Evolutionary conservation across 2,113 vertebrate species (phyloP).

Genomic region (Corvus moneduloides): DNA sequence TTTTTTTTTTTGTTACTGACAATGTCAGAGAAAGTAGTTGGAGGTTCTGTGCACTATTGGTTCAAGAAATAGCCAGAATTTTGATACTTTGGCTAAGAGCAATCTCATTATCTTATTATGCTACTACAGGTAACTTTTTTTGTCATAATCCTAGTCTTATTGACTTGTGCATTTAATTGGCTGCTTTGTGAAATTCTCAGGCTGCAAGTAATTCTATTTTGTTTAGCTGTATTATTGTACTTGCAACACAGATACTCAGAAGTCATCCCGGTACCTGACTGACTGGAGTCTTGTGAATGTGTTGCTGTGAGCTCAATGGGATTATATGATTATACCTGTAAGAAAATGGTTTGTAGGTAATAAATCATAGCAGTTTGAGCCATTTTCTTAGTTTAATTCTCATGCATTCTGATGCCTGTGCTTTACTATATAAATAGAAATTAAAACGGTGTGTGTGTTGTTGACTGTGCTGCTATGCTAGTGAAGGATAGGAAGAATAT

Average conservation of each 20-base stretch:
- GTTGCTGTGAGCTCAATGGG: neutral
- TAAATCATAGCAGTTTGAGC: neutral
- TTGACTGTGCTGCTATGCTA: neutral
- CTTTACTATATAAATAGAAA: neutral
- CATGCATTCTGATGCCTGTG: neutral
- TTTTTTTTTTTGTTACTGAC: neutral
- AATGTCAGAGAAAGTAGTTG: neutral
- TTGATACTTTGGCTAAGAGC: neutral
- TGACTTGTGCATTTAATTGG: neutral
- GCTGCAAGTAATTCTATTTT: neutral
- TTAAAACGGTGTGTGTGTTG: neutral
- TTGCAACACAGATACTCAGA: neutral
- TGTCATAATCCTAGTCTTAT: neutral
- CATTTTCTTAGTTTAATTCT: neutral
- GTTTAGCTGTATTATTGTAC: neutral
- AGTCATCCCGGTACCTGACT: neutral
- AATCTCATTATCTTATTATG: neutral
- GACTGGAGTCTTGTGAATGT: neutral
- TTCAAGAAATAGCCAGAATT: neutral
- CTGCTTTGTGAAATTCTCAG: neutral
- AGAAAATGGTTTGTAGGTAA: neutral
- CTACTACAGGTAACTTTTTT: neutral
- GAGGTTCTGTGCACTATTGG: neutral
- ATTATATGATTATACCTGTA: neutral
- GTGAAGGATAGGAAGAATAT: neutral